Evolutionary conservation across 2,113 vertebrate genomes (phyloP), one percentile per base, ranked within the genome.

Genomic region (Lichenostomus cassidix): DNA sequence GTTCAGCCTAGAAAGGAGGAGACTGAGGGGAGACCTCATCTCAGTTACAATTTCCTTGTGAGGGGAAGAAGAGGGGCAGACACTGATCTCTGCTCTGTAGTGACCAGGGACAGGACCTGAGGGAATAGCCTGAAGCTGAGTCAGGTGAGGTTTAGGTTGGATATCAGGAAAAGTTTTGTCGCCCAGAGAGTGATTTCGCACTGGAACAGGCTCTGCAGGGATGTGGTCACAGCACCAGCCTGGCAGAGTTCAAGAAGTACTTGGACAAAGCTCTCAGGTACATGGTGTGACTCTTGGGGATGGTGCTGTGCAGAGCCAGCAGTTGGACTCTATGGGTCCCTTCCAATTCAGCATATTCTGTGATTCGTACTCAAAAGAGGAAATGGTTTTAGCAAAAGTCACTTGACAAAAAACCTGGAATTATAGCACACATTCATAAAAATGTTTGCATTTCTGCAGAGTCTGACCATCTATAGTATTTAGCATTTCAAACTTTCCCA

Each of bases 21-120:
- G 29, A 28, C 23, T 77, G 46, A 39, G 35, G 28, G 58, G n/a
- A 60, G 19, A 47, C 33, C 15, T 47, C 41, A 52, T 16, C 28
- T 25, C 50, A 52, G 50, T 52, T 52, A 52, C 50, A 65, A 3
- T 22, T n/a, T 46, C 42, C 63, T 23, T 6, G 15, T n/a, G 22
- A 67, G 31, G 15, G 22, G 31, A 46, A n/a, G 31, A 17, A 15
- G 41, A 64, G 12, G 20, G 24, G 19, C 39, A 37, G 49, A 3
- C 1, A 3, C 37, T 1, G 1, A 46, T 31, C 19, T 44, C 47
- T 64, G 1, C 60, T 0, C 39, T 19, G 0, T 7, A 0, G 20
- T 35, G 49, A 19, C 37, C 56, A 16, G 22, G 16, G 63, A 47
- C n/a, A 27, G n/a, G 21, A 33, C 37, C 7, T 3, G 2, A 41